Evolutionary conservation across 2,113 vertebrate genomes (phyloP).

Genomic region (Oriolus oriolus): DNA sequence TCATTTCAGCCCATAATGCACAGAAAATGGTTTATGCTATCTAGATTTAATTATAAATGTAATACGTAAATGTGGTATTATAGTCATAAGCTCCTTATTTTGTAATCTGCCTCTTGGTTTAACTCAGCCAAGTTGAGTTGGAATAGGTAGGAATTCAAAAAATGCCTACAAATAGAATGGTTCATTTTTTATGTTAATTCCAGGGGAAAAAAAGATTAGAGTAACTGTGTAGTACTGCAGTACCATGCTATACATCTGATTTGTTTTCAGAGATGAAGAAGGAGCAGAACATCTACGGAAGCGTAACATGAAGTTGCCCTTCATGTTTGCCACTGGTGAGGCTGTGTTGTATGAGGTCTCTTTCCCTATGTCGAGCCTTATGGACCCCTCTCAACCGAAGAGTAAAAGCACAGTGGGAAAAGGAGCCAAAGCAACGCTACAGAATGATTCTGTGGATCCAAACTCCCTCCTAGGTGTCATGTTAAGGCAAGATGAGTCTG

Average conservation of each 20-base stretch:
- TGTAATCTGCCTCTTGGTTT: conserved; percentile 34
- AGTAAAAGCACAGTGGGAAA: conserved; percentile 38
- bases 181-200: not conserved
- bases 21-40: not conserved
- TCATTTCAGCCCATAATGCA: not conserved
- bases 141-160: conserved; percentile 36
- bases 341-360: conserved; percentile 78
- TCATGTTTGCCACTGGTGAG: conserved; percentile 83
- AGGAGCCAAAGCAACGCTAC: conserved; percentile 29
- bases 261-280: conserved; percentile 79
- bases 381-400: conserved; percentile 52
- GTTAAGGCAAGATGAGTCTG: conserved; percentile 78
- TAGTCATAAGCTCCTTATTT: conserved; percentile 47
- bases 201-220: not conserved
- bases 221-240: not conserved
- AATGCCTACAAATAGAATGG: not conserved
- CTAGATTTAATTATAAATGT: conserved; percentile 49
- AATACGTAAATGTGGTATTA: conserved; percentile 22
- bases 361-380: conserved; percentile 46
- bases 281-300: conserved; percentile 80
- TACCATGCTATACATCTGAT: not conserved
- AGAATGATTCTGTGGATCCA: conserved; percentile 67
- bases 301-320: conserved; percentile 75
- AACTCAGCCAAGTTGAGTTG: not conserved
- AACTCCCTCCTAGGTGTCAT: conserved; percentile 73